Conservation (phyloP, 2,888 invertebrate species). For the Rhaphigaster nebulosa region DNA sequence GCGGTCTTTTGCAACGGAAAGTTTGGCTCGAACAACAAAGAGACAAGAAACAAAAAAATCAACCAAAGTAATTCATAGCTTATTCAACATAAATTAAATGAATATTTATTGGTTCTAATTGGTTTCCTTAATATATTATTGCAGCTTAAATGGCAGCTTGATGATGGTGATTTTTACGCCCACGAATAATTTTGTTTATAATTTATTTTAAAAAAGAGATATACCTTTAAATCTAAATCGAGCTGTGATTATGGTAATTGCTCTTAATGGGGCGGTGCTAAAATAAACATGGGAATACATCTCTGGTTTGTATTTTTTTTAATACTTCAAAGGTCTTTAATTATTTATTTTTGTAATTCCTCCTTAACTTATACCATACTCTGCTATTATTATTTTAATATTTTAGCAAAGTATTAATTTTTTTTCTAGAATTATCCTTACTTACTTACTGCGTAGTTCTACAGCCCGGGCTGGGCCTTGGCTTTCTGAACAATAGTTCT, state of each 20-base stretch:
- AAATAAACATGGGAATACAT: not conserved
- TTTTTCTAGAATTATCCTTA: too few relatives aligned
- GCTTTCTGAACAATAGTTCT: too few relatives aligned
- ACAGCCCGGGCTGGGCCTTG: too few relatives aligned
- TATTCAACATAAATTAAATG: constrained; percentile 1
- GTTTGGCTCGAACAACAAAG: not conserved
- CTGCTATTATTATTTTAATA: not conserved
- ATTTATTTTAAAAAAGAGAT: not conserved
- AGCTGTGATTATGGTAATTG: not conserved
- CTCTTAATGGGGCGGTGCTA: not conserved
- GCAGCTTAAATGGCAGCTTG: constrained; percentile 1
- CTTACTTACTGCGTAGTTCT: too few relatives aligned
- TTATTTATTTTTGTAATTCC: not conserved
- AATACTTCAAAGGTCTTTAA: not conserved
- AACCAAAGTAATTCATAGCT: not conserved
- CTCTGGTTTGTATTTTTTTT: not conserved
- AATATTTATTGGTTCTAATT: not conserved
- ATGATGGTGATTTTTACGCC: constrained; percentile 12
- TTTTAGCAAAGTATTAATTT: not conserved
- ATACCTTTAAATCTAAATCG: not conserved
- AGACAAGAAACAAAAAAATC: not conserved
- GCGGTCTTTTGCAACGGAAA: not conserved
- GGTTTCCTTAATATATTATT: not conserved
- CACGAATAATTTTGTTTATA: not conserved
- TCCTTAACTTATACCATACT: not conserved